phyloP scores from a whole-genome alignment of 2,797 vertebrate genomes.

The Anguilla pacifica region DNA sequence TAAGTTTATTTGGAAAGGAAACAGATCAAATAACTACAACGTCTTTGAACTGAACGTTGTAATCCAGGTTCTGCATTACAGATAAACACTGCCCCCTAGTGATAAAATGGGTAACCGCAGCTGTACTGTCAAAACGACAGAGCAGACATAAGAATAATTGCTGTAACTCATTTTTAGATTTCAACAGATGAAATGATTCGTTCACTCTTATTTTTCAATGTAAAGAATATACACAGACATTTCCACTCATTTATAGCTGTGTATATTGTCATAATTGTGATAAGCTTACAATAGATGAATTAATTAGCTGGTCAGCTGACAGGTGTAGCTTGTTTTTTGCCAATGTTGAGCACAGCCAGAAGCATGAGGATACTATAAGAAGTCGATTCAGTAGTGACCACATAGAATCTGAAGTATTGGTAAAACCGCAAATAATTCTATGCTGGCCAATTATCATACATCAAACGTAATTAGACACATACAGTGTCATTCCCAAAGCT shows the following conservation, averaged over 20 bases:
- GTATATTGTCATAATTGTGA: background rate
- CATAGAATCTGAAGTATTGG: conserved; percentile 6
- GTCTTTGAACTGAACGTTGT: background rate
- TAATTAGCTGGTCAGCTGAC: background rate
- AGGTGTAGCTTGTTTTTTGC: background rate
- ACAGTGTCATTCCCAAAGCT: background rate
- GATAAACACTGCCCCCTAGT: conserved; percentile 80
- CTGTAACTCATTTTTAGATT: background rate
- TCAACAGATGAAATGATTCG: background rate
- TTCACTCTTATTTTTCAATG: background rate
- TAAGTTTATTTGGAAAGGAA: conserved; percentile 28
- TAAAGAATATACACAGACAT: background rate
- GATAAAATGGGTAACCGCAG: conserved; percentile 37
- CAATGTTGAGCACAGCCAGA: conserved; percentile 8
- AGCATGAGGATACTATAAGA: conserved; percentile 6
- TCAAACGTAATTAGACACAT: conserved; percentile 12
- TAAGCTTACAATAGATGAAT: background rate
- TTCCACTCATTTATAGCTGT: background rate
- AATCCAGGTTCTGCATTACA: conserved; percentile 48
- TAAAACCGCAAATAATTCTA: conserved; percentile 1
- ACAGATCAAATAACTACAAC: background rate
- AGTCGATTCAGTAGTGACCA: conserved; percentile 20
- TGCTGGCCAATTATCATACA: conserved; percentile 12
- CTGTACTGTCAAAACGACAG: background rate
- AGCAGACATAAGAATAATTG: background rate